phyloP scores from a whole-genome alignment of 1,140 invertebrate species.

The Diorhabda carinulata region DNA sequence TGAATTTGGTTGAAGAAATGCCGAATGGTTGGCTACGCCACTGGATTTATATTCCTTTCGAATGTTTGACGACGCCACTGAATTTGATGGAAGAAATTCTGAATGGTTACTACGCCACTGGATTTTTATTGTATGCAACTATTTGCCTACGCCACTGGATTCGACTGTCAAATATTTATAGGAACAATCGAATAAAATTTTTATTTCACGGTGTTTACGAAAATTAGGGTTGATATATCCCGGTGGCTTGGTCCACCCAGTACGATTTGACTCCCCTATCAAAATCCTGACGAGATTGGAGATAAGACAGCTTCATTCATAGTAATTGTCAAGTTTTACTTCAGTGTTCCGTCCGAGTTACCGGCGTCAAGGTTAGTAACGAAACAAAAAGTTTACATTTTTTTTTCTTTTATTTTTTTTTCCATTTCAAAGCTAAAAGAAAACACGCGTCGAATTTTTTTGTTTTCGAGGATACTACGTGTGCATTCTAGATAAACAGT shows the following conservation, averaged over 20 bases:
- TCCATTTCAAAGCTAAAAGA: not conserved
- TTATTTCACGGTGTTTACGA: no score
- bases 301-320: conserved; percentile 8
- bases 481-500: not conserved
- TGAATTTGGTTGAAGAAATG: no score
- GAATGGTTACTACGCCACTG: no score
- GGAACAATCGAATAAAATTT: no score
- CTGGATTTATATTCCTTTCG: no score
- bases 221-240: not conserved
- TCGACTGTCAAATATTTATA: no score
- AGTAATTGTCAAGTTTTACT: conserved; percentile 13
- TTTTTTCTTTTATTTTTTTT: not conserved
- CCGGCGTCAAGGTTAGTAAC: conserved; percentile 16
- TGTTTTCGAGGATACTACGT: not conserved
- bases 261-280: conserved; percentile 5
- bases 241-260: not conserved
- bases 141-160: no score
- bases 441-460: conserved; percentile 7
- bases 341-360: conserved; percentile 9
- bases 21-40: no score
- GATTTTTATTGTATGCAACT: no score
- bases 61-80: no score
- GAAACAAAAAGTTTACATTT: conserved; percentile 12
- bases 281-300: conserved; percentile 8
- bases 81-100: no score